phyloP scores from a whole-genome alignment of 1,140 invertebrate species.

The Lucilia sericata region DNA sequence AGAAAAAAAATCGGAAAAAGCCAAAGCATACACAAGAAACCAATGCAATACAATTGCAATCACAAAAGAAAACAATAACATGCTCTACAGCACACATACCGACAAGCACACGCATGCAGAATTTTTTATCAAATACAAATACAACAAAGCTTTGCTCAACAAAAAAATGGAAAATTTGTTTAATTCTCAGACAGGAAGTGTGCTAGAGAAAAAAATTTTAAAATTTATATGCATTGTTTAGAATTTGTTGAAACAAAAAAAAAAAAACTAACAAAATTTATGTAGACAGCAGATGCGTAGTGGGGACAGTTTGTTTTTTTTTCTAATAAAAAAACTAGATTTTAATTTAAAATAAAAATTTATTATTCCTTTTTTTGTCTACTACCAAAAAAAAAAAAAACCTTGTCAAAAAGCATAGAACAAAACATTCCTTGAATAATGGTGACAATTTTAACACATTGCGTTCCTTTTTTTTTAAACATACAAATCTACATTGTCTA shows the following conservation, averaged over 20 bases:
- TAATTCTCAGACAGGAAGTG: constrained; percentile 20
- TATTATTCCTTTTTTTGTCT: neutral
- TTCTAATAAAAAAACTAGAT: neutral
- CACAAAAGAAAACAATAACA: constrained; percentile 21
- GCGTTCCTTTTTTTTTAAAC: neutral
- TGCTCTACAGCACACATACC: constrained; percentile 4
- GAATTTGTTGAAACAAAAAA: neutral
- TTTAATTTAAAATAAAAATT: no score
- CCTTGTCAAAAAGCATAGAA: neutral
- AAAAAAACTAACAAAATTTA: neutral
- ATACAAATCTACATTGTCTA: neutral
- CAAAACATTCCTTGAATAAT: neutral
- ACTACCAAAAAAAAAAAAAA: neutral
- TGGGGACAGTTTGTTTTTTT: neutral
- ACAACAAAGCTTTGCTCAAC: neutral
- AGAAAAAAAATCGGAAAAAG: neutral
- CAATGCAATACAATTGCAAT: neutral
- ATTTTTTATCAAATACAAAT: neutral
- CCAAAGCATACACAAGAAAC: neutral
- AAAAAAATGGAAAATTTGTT: constrained; percentile 7
- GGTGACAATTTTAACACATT: neutral
- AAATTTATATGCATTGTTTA: neutral
- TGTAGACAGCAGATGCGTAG: constrained; percentile 4
- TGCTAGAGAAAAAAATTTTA: neutral
- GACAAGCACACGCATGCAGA: neutral